Conservation (phyloP, 1,140 invertebrate species). For the Muscidifurax raptorellus region DNA sequence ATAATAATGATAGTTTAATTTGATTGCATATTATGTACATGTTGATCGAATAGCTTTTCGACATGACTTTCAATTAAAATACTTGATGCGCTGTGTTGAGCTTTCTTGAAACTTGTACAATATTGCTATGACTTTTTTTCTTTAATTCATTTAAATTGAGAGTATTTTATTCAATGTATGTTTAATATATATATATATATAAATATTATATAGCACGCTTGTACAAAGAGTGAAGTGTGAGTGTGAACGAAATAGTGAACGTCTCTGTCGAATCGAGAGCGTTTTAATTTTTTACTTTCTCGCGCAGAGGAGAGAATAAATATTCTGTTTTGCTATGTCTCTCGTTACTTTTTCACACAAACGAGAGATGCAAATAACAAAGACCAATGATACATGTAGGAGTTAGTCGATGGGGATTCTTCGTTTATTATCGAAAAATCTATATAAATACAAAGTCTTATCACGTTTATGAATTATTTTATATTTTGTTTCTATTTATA, state of each 20-base stretch:
- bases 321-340: background rate
- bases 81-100: background rate
- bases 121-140: constrained; percentile 45
- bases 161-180: constrained; percentile 60
- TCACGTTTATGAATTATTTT: background rate
- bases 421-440: background rate
- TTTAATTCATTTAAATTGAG: constrained; percentile 52
- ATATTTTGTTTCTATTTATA: background rate
- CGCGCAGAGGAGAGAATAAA: constrained; percentile 1
- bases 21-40: constrained; percentile 2
- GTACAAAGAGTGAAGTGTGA: constrained; percentile 50
- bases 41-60: constrained; percentile 17
- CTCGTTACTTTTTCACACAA: constrained; percentile 26
- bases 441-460: background rate
- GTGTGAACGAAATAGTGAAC: constrained; percentile 35
- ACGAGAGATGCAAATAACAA: constrained; percentile 3
- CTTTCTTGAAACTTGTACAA: constrained; percentile 53
- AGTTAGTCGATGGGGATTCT: constrained; percentile 10
- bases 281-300: constrained; percentile 39
- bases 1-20: constrained; percentile 13
- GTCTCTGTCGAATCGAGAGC: constrained; percentile 31
- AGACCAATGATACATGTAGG: constrained; percentile 35
- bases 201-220: constrained; percentile 52
- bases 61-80: background rate
- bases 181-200: constrained; percentile 27